These are phyloP conservation scores for Petrocephalus microphthalmus DNA, from an alignment of 2,113 vertebrate species.

Conservation along the genomic window DNA sequence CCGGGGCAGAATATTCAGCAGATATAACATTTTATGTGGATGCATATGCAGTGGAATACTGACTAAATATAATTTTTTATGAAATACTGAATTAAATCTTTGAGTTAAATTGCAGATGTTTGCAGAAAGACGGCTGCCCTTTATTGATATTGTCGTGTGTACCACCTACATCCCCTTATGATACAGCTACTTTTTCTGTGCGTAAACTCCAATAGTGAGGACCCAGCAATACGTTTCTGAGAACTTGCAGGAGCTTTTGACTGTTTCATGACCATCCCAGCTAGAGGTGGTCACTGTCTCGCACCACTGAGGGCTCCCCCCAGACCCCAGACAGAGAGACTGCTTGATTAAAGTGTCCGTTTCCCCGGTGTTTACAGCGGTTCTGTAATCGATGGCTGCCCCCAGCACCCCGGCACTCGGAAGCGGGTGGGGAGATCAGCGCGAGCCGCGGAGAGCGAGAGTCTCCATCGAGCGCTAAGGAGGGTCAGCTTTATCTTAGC, in stretches of 20 bases:
- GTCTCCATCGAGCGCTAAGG: not conserved
- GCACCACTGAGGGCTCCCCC: not conserved
- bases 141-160: not conserved
- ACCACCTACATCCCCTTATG: not conserved
- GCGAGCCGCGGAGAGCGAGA: not conserved
- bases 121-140: not conserved
- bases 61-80: not conserved
- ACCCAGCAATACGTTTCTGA: not conserved
- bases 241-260: not conserved
- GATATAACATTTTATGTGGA: not conserved
- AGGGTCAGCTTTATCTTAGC: not conserved
- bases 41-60: not conserved
- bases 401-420: not conserved
- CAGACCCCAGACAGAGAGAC: not conserved
- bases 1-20: not conserved
- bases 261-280: not conserved
- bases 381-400: not conserved
- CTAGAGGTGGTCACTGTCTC: not conserved
- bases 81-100: not conserved
- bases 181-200: not conserved
- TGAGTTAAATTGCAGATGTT: not conserved
- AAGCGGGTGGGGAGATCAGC: not conserved
- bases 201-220: not conserved
- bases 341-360: conserved; percentile 6
- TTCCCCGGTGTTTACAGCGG: not conserved